Conservation (phyloP, 2,113 vertebrate species). For the Tringa solitaria region DNA sequence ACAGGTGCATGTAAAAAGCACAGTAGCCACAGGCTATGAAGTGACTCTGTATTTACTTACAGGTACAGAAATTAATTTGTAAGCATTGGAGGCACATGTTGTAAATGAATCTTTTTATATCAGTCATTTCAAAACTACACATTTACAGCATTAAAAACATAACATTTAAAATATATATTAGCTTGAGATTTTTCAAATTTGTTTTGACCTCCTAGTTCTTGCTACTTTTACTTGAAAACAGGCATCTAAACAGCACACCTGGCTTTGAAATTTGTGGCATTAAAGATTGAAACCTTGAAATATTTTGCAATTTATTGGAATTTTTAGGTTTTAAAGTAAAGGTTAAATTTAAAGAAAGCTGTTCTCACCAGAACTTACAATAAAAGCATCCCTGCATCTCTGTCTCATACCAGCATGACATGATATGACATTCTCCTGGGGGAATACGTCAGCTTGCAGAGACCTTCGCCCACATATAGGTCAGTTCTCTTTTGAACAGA, state of each 20-base stretch:
- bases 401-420: not conserved
- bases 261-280: not conserved
- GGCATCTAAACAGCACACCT: not conserved
- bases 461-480: conserved; percentile 4
- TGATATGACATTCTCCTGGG: not conserved
- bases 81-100: not conserved
- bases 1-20: not conserved
- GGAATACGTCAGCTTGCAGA: not conserved
- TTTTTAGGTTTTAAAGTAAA: not conserved
- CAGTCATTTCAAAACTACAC: not conserved
- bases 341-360: not conserved
- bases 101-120: not conserved
- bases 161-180: not conserved
- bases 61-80: not conserved
- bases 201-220: not conserved
- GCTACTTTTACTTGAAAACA: not conserved
- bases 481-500: conserved; percentile 11
- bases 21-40: not conserved
- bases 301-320: not conserved
- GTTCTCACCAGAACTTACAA: not conserved
- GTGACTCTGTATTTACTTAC: not conserved
- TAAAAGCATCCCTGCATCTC: not conserved
- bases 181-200: not conserved
- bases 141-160: not conserved
- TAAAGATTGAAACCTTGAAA: not conserved